These are phyloP conservation scores for Cephus nigrinus DNA, from an alignment of 2,888 invertebrate species.

Conservation along the genomic window DNA sequence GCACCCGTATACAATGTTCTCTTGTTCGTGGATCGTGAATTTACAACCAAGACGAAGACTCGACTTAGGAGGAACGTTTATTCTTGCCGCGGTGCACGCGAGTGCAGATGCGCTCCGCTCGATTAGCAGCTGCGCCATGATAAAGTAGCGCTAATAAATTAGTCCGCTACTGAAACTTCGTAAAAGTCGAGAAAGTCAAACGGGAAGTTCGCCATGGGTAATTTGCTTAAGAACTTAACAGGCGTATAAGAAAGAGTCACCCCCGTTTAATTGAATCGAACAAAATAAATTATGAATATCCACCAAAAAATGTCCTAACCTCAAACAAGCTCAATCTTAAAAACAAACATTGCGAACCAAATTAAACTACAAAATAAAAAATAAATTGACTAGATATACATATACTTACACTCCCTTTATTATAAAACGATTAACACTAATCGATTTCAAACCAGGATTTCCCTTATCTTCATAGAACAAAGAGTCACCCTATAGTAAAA, in stretches of 20 bases:
- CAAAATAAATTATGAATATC: not conserved
- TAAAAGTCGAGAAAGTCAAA: not conserved
- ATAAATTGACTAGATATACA: not conserved
- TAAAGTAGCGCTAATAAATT: conserved; percentile 40
- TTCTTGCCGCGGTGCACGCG: conserved; percentile 19
- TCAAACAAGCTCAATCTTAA: too few relatives aligned
- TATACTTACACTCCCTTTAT: not conserved
- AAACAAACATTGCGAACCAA: too few relatives aligned
- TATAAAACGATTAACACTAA: not conserved
- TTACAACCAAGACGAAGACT: conserved; percentile 12
- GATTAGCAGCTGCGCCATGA: conserved; percentile 46
- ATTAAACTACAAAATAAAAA: not conserved
- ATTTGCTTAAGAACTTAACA: not conserved
- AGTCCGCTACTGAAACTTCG: conserved; percentile 2
- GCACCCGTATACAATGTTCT: not conserved
- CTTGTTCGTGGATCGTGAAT: not conserved
- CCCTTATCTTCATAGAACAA: not conserved
- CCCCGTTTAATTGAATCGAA: conserved; percentile 4
- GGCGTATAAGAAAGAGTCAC: not conserved
- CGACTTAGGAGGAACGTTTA: conserved; percentile 23
- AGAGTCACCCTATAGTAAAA: not conserved
- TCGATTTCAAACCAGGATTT: not conserved
- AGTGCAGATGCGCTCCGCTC: conserved; percentile 37
- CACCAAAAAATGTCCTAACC: not conserved
- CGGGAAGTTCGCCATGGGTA: not conserved